A percentile compares a stretch with the other conserved stretches of the same genome.
These are phyloP conservation scores for Mizuhopecten yessoensis DNA, from an alignment of 1,140 invertebrate species.

Conservation along the genomic window DNA sequence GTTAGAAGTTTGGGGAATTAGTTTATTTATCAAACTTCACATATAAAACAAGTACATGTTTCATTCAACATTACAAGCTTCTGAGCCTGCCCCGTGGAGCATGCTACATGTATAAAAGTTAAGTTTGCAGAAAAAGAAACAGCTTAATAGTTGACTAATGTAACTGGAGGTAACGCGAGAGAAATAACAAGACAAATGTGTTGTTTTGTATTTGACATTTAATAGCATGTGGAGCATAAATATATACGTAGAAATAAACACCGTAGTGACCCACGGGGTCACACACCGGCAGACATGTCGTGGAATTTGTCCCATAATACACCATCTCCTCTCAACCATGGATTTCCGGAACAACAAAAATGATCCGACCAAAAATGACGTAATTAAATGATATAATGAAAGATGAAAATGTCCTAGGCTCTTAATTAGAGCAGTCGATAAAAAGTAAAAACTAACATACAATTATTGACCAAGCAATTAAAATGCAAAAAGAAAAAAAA, in stretches of 20 bases:
- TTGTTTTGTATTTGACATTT: constrained; percentile 32
- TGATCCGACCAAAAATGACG: constrained; percentile 28
- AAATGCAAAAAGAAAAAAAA: constrained; percentile 8
- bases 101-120: no score
- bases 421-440: background rate
- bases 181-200: background rate
- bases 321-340: constrained; percentile 18
- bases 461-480: background rate
- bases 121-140: no score
- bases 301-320: constrained; percentile 20
- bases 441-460: background rate
- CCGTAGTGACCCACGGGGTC: background rate
- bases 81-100: no score
- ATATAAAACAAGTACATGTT: no score
- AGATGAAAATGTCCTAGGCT: background rate
- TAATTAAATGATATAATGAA: background rate
- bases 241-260: constrained; percentile 33
- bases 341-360: constrained; percentile 34
- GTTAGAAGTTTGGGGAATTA: no score
- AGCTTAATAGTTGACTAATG: no score
- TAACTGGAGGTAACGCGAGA: no score
- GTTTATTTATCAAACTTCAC: no score
- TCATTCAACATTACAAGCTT: no score
- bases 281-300: constrained; percentile 19
- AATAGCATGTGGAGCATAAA: constrained; percentile 38